A percentile compares a stretch with the other conserved stretches of the same genome.
Evolutionary conservation across 2,888 invertebrate species (phyloP).

Genomic region (Tribolium freemani): DNA sequence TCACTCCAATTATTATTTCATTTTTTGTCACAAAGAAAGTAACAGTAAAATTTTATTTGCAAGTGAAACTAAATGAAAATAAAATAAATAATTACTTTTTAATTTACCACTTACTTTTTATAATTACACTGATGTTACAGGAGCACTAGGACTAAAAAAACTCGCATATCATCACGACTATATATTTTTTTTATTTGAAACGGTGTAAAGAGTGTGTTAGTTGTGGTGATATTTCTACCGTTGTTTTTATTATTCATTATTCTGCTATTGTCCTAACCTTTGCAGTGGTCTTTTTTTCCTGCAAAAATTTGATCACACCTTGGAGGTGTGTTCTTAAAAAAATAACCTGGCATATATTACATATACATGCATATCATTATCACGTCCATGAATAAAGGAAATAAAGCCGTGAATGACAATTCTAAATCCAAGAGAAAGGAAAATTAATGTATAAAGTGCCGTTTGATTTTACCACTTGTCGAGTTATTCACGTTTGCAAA

Average conservation of each 20-base stretch:
- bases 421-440: conserved; percentile 17
- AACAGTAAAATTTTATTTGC: background rate
- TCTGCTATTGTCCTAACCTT: background rate
- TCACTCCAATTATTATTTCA: background rate
- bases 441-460: background rate
- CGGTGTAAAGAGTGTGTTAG: no score
- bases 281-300: background rate
- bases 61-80: background rate
- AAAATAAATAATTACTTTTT: background rate
- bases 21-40: background rate
- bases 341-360: conserved; percentile 13
- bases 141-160: background rate
- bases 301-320: conserved; percentile 23
- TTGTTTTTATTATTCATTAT: background rate
- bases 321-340: conserved; percentile 15
- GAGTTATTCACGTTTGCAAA: conserved; percentile 17
- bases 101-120: background rate
- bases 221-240: no score
- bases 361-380: conserved; percentile 5
- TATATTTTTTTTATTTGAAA: no score
- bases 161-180: no score
- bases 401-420: background rate
- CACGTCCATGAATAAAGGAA: background rate
- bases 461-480: background rate
- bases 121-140: background rate